phyloP scores from a whole-genome alignment of 1,140 invertebrate species.

The Pseudomyrmex flavicornis region DNA sequence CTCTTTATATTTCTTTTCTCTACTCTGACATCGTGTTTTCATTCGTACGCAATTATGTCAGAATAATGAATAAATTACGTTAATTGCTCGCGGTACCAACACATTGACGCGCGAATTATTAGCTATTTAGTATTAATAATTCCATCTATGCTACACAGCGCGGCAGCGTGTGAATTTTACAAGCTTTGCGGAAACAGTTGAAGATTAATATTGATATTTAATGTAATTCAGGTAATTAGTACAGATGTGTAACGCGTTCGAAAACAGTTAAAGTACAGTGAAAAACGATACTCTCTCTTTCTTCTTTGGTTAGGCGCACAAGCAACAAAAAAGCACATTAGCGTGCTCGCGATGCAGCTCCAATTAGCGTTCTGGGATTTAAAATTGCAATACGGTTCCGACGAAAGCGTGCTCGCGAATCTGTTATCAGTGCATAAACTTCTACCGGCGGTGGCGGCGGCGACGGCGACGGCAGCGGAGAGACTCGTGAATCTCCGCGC shows the following conservation, averaged over 20 bases:
- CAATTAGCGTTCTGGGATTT: conserved; percentile 1
- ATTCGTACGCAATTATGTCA: background rate
- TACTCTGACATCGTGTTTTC: background rate
- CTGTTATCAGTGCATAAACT: conserved; percentile 28
- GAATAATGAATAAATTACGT: conserved; percentile 17
- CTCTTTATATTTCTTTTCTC: background rate
- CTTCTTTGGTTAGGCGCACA: background rate
- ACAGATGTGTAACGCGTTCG: too few species aligned
- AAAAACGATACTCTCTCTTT: background rate
- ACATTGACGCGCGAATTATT: conserved; percentile 1
- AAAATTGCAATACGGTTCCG: background rate
- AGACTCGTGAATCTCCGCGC: background rate
- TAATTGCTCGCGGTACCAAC: conserved; percentile 25
- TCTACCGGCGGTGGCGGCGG: background rate
- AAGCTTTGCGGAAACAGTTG: background rate
- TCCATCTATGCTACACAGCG: background rate
- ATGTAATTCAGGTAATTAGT: background rate
- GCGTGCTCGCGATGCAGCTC: background rate
- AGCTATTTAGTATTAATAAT: conserved; percentile 35
- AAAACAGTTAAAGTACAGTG: background rate
- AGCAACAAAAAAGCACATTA: background rate
- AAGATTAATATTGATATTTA: conserved; percentile 23
- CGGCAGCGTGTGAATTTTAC: background rate
- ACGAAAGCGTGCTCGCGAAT: background rate
- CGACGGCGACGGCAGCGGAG: too few species aligned